Base-by-base conservation (phyloP, 2,888 invertebrate species). In the Limenitis camilla region DNA sequence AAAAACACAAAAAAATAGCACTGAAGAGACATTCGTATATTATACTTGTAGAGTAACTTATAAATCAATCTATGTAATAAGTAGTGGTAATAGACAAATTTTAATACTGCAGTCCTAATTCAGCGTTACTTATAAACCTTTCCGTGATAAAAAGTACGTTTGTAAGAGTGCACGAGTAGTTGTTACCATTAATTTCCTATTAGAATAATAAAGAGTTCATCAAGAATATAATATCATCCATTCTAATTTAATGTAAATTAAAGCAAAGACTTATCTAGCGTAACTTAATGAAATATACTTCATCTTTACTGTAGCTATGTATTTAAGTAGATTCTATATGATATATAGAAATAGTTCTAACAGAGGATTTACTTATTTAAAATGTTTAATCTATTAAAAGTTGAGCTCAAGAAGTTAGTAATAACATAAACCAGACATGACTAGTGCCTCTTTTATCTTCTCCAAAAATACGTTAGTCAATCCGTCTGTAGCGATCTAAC, bases 381-480 rank as follows among this genome's bases (percentile, higher is more conserved):
- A 10, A 36, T 3, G 6, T 5, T 6, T 10, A 4, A n/a, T 35
- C 35, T n/a, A 9, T 36, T 10, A 36, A 36, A 36, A 8, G 5
- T 8, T 10, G 10, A 3, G 10, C 0, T 5, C 5, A 36, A 10
- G 10, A 36, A 10, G 5, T 36, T 36, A n/a, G 10, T 10, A 10
- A 9, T n/a, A 36, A n/a, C 5, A 10, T 10, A 36, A 9, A 10
- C 1, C 45, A 7, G 28, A 64, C 58, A 58, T 55, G 59, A 57
- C 59, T 67, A 66, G 68, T 68, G 63, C 67, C 64, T 67, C 62
- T 61, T 66, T 61, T 61, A 50, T 32, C 30, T 31, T 33, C 7
- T 52, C 19, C 19, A 19, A 19, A 1, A 19, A 45, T 10, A 8
- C 8, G 36, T 29, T 11, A 10, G 6, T 35, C 32, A 35, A 36